Percentiles rank a stretch among this genome's conserved stretches.
Conservation (phyloP, 1,140 invertebrate genomes). For the Saccostrea cuccullata region DNA sequence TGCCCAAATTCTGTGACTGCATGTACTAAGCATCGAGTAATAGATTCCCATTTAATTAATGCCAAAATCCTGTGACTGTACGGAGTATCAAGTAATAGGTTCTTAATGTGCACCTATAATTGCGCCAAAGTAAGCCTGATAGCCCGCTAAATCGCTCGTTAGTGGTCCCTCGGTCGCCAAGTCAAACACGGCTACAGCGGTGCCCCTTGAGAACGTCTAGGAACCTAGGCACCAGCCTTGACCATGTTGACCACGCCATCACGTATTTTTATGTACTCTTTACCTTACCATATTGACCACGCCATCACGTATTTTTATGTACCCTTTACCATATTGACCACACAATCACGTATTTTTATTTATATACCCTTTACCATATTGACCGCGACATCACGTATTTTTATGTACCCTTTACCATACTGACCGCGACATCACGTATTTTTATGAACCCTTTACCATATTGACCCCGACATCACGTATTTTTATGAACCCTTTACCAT, state of each 20-base stretch:
- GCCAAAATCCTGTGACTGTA: not conserved
- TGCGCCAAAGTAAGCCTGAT: not conserved
- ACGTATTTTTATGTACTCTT: no score
- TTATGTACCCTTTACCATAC: no score
- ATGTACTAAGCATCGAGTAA: not conserved
- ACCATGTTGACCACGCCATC: not conserved
- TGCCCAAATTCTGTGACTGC: not conserved
- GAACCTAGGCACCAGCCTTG: not conserved
- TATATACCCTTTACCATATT: no score
- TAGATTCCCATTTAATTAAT: not conserved
- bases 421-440: no score
- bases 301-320: no score
- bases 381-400: no score
- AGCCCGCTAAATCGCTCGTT: not conserved
- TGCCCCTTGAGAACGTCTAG: not conserved
- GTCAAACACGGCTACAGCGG: not conserved
- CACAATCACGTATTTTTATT: no score
- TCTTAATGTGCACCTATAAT: not conserved
- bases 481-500: no score
- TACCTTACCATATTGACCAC: no score
- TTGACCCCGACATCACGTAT: no score
- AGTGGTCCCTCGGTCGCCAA: not conserved
- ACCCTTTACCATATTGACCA: no score
- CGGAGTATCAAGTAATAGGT: not conserved
- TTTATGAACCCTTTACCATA: no score